Base-by-base conservation (phyloP, 2,797 vertebrate genomes). In the Yasuhikotakia modesta region DNA sequence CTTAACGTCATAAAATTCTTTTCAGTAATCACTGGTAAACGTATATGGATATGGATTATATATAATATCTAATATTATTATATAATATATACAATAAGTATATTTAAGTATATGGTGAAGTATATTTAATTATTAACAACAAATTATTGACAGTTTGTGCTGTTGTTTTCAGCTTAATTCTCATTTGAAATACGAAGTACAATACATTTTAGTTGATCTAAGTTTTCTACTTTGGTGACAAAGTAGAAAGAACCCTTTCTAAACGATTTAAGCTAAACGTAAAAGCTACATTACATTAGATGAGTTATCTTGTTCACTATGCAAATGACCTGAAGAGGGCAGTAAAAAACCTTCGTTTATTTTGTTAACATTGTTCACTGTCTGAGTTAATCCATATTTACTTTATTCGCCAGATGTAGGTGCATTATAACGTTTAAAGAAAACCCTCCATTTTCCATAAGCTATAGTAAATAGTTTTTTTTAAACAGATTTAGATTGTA, bases 301-400 rank as follows among this genome's bases (percentile, higher is more conserved):
- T 61, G 17, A 19, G 2, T 63, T 32, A 1, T n/a, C n/a, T 63
- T 63, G 60, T 63, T 35, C 16, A 63, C 60, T 63, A 21, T 46
- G 22, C 39, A 67, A 67, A 46, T 58, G 55, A 35, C 66, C 66
- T 61, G 55, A 69, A 69, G 65, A 50, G 58, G 74, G 74, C 74
- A 69, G 74, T 52, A 43, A 77, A 39, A 32, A 67, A 7, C n/a
- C 53, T 61, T 50, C n/a, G n/a, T n/a, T n/a, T n/a, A n/a, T n/a
- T n/a, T n/a, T n/a, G n/a, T n/a, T 77, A 60, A 61, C 11, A 6
- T 2, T 2, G 6, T n/a, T 35, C 14, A 35, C 32, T 11, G 14
- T 16, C 2, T 35, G 19, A 11, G 16, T 53, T 2, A 27, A 43
- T 53, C 16, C 32, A 53, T 65, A 16, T 30, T 72, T 55, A 55